Percentiles rank a stretch among this genome's conserved stretches.
phyloP scores from a whole-genome alignment of 2,888 invertebrate species.

The Homarus gammarus region DNA sequence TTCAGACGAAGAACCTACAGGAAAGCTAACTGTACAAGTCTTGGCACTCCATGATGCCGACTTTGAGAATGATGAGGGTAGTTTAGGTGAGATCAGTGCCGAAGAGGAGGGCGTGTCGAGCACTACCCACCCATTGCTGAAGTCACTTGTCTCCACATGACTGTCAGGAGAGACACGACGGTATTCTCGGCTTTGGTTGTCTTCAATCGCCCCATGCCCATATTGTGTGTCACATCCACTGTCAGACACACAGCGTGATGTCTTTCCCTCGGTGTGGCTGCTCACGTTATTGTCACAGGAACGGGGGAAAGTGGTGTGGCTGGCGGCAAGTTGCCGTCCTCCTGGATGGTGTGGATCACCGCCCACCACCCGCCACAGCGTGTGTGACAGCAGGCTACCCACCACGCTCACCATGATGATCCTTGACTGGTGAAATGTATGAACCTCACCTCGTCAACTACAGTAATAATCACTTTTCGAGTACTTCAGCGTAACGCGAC shows the following conservation, averaged over 20 bases:
- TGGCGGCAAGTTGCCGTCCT: not conserved
- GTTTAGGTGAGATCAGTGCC: not conserved
- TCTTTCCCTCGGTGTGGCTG: not conserved
- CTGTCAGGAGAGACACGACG: not conserved
- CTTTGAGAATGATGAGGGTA: too few relatives aligned
- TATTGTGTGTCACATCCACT: not conserved
- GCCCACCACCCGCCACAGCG: conserved; percentile 43
- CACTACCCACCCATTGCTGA: conserved; percentile 1
- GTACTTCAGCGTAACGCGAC: too few relatives aligned
- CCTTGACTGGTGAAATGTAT: not conserved
- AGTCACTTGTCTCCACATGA: not conserved
- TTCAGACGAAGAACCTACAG: too few relatives aligned
- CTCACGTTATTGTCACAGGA: not conserved
- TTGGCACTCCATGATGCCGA: too few relatives aligned
- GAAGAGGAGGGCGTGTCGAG: not conserved
- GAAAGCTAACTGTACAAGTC: too few relatives aligned
- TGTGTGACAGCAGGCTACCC: conserved; percentile 26
- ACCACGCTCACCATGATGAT: conserved; percentile 52
- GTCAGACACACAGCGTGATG: not conserved
- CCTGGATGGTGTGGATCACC: conserved; percentile 16
- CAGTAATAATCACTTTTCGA: too few relatives aligned
- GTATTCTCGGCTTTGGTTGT: not conserved
- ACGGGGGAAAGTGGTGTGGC: not conserved
- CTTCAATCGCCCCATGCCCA: not conserved
- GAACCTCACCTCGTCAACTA: not conserved